A percentile compares a stretch with the other conserved stretches of the same genome.
These are phyloP conservation scores for Onthophagus sagittarius DNA, from an alignment of 2,888 invertebrate genomes.

Conservation along the genomic window DNA sequence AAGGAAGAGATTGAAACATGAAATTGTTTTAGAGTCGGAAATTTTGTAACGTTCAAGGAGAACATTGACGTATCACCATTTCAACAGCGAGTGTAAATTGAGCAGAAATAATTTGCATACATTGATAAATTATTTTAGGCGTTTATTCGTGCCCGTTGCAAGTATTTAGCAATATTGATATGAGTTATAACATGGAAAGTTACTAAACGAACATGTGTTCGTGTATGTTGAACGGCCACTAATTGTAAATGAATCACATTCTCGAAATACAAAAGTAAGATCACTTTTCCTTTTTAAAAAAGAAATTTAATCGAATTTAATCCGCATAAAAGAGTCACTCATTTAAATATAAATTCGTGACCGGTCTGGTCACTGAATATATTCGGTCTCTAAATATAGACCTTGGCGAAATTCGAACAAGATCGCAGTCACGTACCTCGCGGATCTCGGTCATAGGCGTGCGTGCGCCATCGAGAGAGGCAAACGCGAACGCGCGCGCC, in stretches of 20 bases:
- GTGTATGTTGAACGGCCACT: no score
- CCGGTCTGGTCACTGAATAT: no score
- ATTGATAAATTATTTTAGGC: not conserved
- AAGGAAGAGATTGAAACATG: not conserved
- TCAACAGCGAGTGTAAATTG: not conserved
- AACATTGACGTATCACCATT: not conserved
- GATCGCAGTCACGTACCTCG: conserved; percentile 6
- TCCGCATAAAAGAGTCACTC: no score
- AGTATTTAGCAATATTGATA: not conserved
- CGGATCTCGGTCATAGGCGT: conserved; percentile 9
- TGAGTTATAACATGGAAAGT: not conserved
- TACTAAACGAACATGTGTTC: not conserved
- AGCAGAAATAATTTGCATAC: not conserved
- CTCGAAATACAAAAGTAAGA: no score
- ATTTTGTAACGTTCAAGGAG: not conserved
- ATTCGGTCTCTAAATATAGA: not conserved
- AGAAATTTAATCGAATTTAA: no score
- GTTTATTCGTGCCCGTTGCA: not conserved
- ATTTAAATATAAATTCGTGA: no score
- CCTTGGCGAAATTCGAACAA: conserved; percentile 4
- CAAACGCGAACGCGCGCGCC: not conserved
- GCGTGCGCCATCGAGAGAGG: not conserved
- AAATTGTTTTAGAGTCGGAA: not conserved
- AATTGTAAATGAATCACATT: no score
- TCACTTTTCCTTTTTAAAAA: no score